phyloP scores from a whole-genome alignment of 2,888 invertebrate genomes.

The Ormyrus nitidulus region DNA sequence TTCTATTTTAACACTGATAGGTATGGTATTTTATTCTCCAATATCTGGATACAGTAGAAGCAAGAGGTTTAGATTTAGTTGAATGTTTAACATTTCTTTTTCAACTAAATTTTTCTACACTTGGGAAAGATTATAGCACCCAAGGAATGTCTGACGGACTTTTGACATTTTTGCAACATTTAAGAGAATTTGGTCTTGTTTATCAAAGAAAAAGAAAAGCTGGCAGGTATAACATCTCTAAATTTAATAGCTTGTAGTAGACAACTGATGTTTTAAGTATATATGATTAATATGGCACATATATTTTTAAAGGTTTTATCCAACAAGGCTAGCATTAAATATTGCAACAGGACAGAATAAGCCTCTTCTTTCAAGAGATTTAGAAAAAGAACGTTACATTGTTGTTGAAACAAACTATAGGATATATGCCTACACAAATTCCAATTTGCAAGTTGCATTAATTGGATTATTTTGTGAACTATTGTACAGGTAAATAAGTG shows the following conservation, averaged over 20 bases:
- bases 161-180: slow-evolving; percentile 93
- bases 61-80: slow-evolving; percentile 89
- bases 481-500: slow-evolving; percentile 83
- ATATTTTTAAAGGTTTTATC: slow-evolving; percentile 85
- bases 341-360: slow-evolving; percentile 81
- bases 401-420: slow-evolving; percentile 97
- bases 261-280: too few species aligned
- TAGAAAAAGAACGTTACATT: slow-evolving; percentile 84
- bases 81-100: slow-evolving; percentile 97
- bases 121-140: slow-evolving; percentile 97
- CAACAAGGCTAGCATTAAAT: slow-evolving; percentile 93
- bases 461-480: slow-evolving; percentile 95
- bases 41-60: slow-evolving; percentile 94
- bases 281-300: slow-evolving; percentile 14
- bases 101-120: slow-evolving; percentile 94
- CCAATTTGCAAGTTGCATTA: slow-evolving; percentile 93
- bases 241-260: too few species aligned
- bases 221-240: slow-evolving; percentile 76
- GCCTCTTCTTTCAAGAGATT: slow-evolving; percentile 69
- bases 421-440: slow-evolving; percentile 97
- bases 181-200: slow-evolving; percentile 97
- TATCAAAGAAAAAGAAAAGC: slow-evolving; percentile 87
- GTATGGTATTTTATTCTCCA: slow-evolving; percentile 98
- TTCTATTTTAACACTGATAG: slow-evolving; percentile 56
- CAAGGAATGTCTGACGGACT: slow-evolving; percentile 94